Evolutionary conservation across 2,797 vertebrate species (phyloP).

Genomic region (Loris lydekkerianus): DNA sequence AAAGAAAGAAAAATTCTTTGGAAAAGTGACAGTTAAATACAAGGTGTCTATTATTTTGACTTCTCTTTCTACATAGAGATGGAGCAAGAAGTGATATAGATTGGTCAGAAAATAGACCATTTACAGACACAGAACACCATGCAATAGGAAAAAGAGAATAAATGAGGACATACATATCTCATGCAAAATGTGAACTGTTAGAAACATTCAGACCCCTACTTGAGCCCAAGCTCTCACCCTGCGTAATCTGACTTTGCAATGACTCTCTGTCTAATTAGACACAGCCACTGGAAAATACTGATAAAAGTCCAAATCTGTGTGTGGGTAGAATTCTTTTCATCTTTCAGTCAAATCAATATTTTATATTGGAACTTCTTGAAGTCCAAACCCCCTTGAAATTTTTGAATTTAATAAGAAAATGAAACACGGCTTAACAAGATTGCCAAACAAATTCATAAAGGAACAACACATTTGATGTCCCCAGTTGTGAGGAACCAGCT

Average conservation of each 20-base stretch:
- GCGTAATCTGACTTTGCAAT: neutral
- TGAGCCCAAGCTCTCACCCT: neutral
- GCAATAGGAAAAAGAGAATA: neutral
- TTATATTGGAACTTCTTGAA: slow-evolving; percentile 44
- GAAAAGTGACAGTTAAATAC: neutral
- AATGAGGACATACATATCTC: neutral
- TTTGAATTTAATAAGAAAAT: neutral
- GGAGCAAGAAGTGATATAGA: neutral
- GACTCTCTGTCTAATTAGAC: neutral
- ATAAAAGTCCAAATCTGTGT: neutral
- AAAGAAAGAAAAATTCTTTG: neutral
- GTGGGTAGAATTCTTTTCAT: neutral
- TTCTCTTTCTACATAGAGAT: neutral
- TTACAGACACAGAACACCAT: neutral
- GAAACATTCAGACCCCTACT: neutral
- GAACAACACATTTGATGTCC: neutral
- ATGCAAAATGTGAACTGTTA: neutral
- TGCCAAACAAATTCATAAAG: slow-evolving; percentile 48
- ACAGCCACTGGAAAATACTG: neutral
- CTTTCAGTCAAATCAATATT: slow-evolving; percentile 46
- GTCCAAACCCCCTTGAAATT: neutral
- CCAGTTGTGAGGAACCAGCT: neutral
- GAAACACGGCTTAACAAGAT: slow-evolving; percentile 40
- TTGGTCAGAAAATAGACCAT: slow-evolving; percentile 3
- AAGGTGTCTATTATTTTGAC: neutral